A percentile compares a stretch with the other conserved stretches of the same genome.
phyloP scores from a whole-genome alignment of 2,888 invertebrate species.

The Antheraea yamamai region DNA sequence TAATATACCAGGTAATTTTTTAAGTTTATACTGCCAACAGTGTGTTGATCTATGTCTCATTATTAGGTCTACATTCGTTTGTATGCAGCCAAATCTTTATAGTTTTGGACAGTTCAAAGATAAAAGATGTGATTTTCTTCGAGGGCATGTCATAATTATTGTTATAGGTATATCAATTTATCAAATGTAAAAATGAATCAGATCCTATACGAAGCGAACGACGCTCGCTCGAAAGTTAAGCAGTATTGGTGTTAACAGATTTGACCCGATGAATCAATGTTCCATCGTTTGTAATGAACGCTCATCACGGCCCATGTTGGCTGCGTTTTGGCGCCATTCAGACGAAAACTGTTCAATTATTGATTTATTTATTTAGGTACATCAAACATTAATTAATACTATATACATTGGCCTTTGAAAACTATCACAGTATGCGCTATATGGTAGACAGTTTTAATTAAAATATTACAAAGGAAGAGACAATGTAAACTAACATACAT shows the following conservation, averaged over 20 bases:
- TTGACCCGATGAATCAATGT: constrained; percentile 76
- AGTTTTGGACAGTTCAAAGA: too few species aligned
- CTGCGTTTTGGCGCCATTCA: constrained; percentile 40
- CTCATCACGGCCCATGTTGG: constrained; percentile 41
- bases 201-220: constrained; percentile 12
- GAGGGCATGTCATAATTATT: background rate
- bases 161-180: constrained; percentile 5
- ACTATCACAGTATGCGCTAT: too few species aligned
- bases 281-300: constrained; percentile 56
- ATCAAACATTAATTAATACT: too few species aligned
- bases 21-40: too few species aligned
- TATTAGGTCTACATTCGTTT: too few species aligned
- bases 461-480: background rate
- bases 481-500: background rate
- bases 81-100: too few species aligned
- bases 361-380: background rate
- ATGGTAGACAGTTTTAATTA: too few species aligned
- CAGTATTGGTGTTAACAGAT: constrained; percentile 74
- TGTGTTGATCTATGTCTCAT: too few species aligned
- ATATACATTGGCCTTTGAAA: too few species aligned
- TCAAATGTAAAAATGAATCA: constrained; percentile 19
- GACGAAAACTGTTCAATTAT: constrained; percentile 28
- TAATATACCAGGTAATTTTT: too few species aligned
- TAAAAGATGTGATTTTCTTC: background rate
- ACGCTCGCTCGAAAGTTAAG: constrained; percentile 53